A percentile compares a stretch with the other conserved stretches of the same genome.
These are phyloP conservation scores for Alloplasta piceator DNA, from an alignment of 2,888 invertebrate species.

Conservation along the genomic window DNA sequence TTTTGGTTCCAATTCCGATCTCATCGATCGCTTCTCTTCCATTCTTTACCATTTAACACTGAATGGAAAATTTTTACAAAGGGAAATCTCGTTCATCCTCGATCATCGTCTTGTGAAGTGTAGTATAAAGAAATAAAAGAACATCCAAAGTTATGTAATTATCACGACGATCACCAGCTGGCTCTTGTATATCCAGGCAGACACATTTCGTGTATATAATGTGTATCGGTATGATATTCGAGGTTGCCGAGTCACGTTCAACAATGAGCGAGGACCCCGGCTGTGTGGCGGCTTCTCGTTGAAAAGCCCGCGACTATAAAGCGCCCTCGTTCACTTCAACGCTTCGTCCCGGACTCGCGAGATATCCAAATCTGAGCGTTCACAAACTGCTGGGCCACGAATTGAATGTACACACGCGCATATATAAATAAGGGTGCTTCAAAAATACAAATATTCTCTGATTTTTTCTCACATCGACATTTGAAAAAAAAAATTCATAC, in stretches of 20 bases:
- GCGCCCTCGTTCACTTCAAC: constrained; percentile 59
- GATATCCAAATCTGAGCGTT: neutral
- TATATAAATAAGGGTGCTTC: no score
- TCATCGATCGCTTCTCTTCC: no score
- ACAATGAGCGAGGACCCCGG: constrained; percentile 58
- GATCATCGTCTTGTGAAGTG: constrained; percentile 10
- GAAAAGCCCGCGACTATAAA: constrained; percentile 49
- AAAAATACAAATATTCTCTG: no score
- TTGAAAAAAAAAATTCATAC: no score
- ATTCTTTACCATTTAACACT: no score
- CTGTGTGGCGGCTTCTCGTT: constrained; percentile 42
- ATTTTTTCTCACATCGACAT: no score
- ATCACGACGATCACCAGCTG: constrained; percentile 78
- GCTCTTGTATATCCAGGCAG: constrained; percentile 58
- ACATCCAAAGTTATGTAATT: constrained; percentile 67
- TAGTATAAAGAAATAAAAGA: constrained; percentile 24
- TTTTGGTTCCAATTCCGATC: no score
- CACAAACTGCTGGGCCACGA: no score
- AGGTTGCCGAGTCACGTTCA: constrained; percentile 65
- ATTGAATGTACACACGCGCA: no score
- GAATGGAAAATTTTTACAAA: no score
- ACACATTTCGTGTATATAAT: neutral
- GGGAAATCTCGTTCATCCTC: constrained; percentile 2
- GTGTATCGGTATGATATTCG: constrained; percentile 32
- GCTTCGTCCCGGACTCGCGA: constrained; percentile 8